Evolutionary conservation across 1,140 invertebrate genomes (phyloP).

Genomic region (Drosophila sturtevanti): DNA sequence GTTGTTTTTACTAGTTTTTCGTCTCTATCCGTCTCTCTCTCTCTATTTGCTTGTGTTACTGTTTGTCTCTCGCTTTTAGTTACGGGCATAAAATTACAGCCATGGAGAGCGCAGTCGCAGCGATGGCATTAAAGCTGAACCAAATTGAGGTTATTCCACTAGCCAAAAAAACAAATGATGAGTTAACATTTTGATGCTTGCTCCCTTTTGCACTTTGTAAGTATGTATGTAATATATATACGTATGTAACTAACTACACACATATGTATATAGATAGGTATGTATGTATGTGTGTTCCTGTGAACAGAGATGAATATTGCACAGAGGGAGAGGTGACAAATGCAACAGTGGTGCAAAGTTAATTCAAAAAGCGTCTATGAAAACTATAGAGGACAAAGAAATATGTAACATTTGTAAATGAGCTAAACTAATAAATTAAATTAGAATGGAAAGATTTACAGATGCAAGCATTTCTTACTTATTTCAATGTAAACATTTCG

Average conservation of each 20-base stretch:
- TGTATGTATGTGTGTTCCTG: background rate
- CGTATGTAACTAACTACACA: too few species aligned
- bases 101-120: constrained; percentile 64
- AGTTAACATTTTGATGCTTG: constrained; percentile 64
- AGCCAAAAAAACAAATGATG: constrained; percentile 18
- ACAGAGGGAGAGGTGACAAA: background rate
- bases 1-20: constrained; percentile 25
- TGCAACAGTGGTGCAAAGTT: background rate
- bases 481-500: too few species aligned
- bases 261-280: background rate
- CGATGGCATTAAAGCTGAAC: constrained; percentile 55
- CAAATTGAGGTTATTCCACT: constrained; percentile 71
- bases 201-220: constrained; percentile 10
- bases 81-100: constrained; percentile 48
- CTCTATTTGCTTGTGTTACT: background rate
- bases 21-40: constrained; percentile 12
- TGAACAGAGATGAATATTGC: background rate
- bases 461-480: too few species aligned
- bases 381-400: background rate
- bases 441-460: too few species aligned
- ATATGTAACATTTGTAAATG: too few species aligned
- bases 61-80: background rate
- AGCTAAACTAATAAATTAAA: too few species aligned
- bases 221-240: constrained; percentile 14
- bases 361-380: background rate